Percentiles rank a stretch among this genome's conserved stretches.
These are phyloP conservation scores for Aurelia aurita DNA, from an alignment of 30 jellyfish, hydroid and myxozoan species.

Conservation along the genomic window DNA sequence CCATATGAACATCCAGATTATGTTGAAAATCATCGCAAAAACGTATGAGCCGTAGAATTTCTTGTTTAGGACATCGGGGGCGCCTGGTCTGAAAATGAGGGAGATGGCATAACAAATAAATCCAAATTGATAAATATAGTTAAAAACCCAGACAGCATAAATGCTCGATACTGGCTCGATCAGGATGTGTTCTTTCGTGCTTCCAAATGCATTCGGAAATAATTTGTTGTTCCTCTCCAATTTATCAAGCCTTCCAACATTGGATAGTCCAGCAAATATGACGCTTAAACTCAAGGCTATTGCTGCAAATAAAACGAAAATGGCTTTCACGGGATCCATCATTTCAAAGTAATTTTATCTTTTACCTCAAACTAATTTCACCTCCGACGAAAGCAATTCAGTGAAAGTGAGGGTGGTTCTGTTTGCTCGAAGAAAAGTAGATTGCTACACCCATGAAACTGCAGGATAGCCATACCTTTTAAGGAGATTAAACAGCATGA, in stretches of 20 bases:
- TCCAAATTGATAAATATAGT: slow-evolving; percentile 35
- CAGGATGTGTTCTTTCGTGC: neutral
- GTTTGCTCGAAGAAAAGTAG: too few species aligned
- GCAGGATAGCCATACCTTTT: too few species aligned
- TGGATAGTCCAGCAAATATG: slow-evolving; percentile 37
- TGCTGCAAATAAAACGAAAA: neutral
- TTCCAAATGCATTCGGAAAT: slow-evolving; percentile 32
- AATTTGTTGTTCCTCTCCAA: slow-evolving; percentile 2
- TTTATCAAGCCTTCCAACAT: slow-evolving; percentile 28
- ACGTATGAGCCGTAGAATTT: slow-evolving; percentile 12
- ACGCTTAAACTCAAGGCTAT: slow-evolving; percentile 12
- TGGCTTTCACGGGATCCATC: slow-evolving; percentile 30
- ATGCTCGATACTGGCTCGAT: slow-evolving; percentile 14
- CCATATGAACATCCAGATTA: slow-evolving; percentile 54
- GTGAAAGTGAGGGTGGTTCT: too few species aligned
- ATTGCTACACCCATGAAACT: too few species aligned
- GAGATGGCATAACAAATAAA: slow-evolving; percentile 32
- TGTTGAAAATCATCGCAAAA: slow-evolving; percentile 27
- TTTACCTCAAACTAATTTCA: too few species aligned
- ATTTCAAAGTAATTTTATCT: neutral
- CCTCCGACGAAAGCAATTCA: too few species aligned
- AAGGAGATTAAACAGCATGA: too few species aligned
- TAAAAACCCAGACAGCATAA: slow-evolving; percentile 29
- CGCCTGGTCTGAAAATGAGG: slow-evolving; percentile 12
- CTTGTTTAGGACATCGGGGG: slow-evolving; percentile 45